Evolutionary conservation across 2,888 invertebrate species (phyloP).

Genomic region (Erebia epiphron): DNA sequence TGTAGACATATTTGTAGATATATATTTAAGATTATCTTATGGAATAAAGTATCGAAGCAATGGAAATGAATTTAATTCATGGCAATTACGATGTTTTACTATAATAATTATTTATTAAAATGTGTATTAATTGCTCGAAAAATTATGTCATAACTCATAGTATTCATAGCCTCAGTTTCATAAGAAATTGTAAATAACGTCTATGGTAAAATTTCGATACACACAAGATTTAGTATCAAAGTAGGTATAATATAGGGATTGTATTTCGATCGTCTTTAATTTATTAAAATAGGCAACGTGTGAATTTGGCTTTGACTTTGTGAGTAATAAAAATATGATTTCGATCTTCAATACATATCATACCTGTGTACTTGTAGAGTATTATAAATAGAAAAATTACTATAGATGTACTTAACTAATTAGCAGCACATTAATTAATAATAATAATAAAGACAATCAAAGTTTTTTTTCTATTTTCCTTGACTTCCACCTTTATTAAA

Average conservation of each 20-base stretch:
- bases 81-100: conserved; percentile 21
- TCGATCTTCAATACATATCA: conserved; percentile 44
- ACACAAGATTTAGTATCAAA: background rate
- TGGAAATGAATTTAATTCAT: conserved; percentile 57
- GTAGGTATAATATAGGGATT: background rate
- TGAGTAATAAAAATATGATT: conserved; percentile 26
- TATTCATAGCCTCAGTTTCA: background rate
- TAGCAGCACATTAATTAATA: conserved; percentile 17
- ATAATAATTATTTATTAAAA: background rate
- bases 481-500: background rate
- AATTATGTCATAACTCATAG: background rate
- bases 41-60: conserved; percentile 48
- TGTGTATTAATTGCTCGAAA: background rate
- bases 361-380: conserved; percentile 35
- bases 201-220: background rate
- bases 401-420: conserved; percentile 15
- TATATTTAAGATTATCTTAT: conserved; percentile 23
- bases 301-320: conserved; percentile 1
- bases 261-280: background rate
- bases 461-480: conserved; percentile 8
- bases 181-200: conserved; percentile 5
- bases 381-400: conserved; percentile 25
- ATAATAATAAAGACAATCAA: conserved; percentile 6
- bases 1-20: conserved; percentile 38
- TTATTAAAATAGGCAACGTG: background rate